Conservation (phyloP, 2,113 vertebrate species). For the Chaetodon auriga region DNA sequence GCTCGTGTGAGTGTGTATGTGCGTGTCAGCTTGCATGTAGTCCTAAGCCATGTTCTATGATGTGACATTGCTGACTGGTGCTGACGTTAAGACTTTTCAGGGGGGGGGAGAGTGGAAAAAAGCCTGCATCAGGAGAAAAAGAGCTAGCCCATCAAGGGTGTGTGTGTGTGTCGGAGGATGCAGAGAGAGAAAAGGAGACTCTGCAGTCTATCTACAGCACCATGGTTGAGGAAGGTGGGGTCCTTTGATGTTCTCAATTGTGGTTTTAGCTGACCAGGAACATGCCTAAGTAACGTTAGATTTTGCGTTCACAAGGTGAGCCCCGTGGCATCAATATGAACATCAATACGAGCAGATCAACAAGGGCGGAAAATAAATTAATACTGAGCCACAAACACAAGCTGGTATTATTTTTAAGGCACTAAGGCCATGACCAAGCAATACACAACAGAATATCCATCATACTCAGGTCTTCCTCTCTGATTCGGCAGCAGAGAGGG, state of each 20-base stretch:
- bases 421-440: constrained; percentile 62
- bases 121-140: constrained; percentile 83
- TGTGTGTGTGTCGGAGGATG: constrained; percentile 30
- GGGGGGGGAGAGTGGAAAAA: constrained; percentile 58
- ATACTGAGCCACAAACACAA: constrained; percentile 54
- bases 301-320: constrained; percentile 17
- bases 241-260: constrained; percentile 60
- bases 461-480: constrained; percentile 51
- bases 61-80: constrained; percentile 85
- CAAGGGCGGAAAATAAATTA: constrained; percentile 43
- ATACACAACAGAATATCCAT: constrained; percentile 55
- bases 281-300: constrained; percentile 35
- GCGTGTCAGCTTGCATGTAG: constrained; percentile 71
- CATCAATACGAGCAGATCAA: constrained; percentile 48
- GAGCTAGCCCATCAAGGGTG: constrained; percentile 71
- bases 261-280: constrained; percentile 69
- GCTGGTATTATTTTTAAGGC: constrained; percentile 56
- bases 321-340: constrained; percentile 43
- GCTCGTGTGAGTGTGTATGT: constrained; percentile 22
- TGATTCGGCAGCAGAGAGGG: constrained; percentile 47
- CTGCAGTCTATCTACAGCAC: constrained; percentile 62
- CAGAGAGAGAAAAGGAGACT: constrained; percentile 45
- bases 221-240: constrained; percentile 49
- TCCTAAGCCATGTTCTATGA: constrained; percentile 79
- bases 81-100: constrained; percentile 82